A percentile compares a stretch with the other conserved stretches of the same genome.
Conservation (phyloP, 2,888 invertebrate genomes). For the Eulithis prunata region DNA sequence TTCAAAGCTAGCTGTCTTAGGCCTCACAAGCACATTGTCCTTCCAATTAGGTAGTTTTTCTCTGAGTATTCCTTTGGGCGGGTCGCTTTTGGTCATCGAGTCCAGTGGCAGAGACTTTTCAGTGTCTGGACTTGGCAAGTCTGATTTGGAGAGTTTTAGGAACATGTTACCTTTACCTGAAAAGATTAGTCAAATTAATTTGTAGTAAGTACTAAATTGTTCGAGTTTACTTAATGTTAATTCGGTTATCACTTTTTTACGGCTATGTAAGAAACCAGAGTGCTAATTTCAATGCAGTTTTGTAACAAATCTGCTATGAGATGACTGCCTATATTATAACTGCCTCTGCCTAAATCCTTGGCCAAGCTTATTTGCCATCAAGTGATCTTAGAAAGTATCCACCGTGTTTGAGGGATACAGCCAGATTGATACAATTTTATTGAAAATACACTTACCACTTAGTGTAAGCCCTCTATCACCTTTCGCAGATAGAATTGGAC, state of each 20-base stretch:
- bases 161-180: conserved; percentile 76
- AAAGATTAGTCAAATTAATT: not conserved
- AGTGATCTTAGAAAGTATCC: no score
- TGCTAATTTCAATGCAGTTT: no score
- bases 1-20: conserved; percentile 81
- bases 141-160: conserved; percentile 67
- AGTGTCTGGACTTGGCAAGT: conserved; percentile 75
- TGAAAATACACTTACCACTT: conserved; percentile 63
- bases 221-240: no score
- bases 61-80: conserved; percentile 86
- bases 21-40: conserved; percentile 58
- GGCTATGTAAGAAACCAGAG: no score
- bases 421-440: no score
- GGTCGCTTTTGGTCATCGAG: conserved; percentile 75
- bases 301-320: no score
- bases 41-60: conserved; percentile 81
- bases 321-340: no score
- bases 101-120: conserved; percentile 72
- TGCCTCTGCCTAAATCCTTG: no score
- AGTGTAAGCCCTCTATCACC: conserved; percentile 77
- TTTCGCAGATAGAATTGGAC: conserved; percentile 62
- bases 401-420: no score
- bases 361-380: no score
- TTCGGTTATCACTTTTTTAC: no score
- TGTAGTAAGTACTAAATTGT: no score